Evolutionary conservation across 2,888 invertebrate species (phyloP), one percentile per base, ranked within the genome.

Genomic region (Lasioglossum morio): DNA sequence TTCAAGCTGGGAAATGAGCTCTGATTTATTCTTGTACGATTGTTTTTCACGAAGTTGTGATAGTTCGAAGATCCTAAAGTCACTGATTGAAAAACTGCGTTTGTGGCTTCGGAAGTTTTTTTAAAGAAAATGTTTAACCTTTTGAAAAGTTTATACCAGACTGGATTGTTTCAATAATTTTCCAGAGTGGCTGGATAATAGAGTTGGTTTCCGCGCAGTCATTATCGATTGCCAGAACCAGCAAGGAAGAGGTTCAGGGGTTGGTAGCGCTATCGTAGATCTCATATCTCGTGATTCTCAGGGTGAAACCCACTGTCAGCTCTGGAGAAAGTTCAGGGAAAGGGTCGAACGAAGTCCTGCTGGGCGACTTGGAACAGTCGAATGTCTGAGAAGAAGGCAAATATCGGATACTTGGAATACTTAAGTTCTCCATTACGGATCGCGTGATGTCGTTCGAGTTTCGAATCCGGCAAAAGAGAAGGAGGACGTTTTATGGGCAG

Each of bases 361-460:
- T 48, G 73, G 43, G 77, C 79, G 77, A 86, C 57, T 86, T 74
- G 72, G 76, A 72, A 10, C 37, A 69, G 48, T 34, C 63, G n/a
- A 46, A 37, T 85, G 77, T 77, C 57, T 57, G 37, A 53, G 16
- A 78, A 81, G 63, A 69, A 48, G 81, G 87, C 78, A 63, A 74
- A 76, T 76, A 46, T 37, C 37, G 77, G 69, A 89, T 88, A 87
- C 72, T 90, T 86, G 4, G 83, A 88, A 90, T 91, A 83, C 84
- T 87, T 88, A 1, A 72, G 80, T 88, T 85, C 81, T 85, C 85
- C 16, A 30, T 87, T 88, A 69, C 84, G 82, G 84, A 63, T 89
- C 79, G 89, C 88, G 84, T 91, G 85, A 84, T 85, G 80, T 63
- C 78, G 40, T 79, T 30, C 69, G 76, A 79, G 72, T 72, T 82